A percentile compares a stretch with the other conserved stretches of the same genome.
These are phyloP conservation scores for Enteromius afrohamiltoni DNA, from an alignment of 2,797 vertebrate genomes.

Conservation along the genomic window DNA sequence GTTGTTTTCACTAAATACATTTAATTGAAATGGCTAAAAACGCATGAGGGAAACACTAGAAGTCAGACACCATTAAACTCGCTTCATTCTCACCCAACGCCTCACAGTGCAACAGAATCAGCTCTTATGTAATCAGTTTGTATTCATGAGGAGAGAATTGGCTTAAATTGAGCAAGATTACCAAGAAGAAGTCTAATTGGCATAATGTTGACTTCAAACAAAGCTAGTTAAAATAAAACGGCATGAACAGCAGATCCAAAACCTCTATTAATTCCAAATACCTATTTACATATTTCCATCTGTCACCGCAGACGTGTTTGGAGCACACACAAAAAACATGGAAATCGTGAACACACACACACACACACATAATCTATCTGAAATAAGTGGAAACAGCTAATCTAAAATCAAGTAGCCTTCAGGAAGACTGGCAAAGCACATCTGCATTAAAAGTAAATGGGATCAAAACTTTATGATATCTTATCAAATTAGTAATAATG, in stretches of 20 bases:
- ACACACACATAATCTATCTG: background rate
- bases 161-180: background rate
- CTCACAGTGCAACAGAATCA: background rate
- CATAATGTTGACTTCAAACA: background rate
- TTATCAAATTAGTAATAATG: background rate
- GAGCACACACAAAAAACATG: background rate
- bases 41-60: background rate
- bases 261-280: background rate
- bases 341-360: too few species aligned
- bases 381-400: background rate
- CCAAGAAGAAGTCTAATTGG: background rate
- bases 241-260: background rate
- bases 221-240: background rate
- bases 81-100: background rate
- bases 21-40: background rate
- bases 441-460: background rate
- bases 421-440: background rate
- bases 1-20: background rate
- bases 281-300: background rate
- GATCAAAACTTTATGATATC: background rate
- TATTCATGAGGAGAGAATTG: background rate
- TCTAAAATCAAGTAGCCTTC: background rate
- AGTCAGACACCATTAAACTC: slow-evolving; percentile 1
- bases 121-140: background rate
- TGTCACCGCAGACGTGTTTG: background rate